A percentile compares a stretch with the other conserved stretches of the same genome.
Conservation (phyloP, 2,888 invertebrate genomes). For the Agapostemon virescens region DNA sequence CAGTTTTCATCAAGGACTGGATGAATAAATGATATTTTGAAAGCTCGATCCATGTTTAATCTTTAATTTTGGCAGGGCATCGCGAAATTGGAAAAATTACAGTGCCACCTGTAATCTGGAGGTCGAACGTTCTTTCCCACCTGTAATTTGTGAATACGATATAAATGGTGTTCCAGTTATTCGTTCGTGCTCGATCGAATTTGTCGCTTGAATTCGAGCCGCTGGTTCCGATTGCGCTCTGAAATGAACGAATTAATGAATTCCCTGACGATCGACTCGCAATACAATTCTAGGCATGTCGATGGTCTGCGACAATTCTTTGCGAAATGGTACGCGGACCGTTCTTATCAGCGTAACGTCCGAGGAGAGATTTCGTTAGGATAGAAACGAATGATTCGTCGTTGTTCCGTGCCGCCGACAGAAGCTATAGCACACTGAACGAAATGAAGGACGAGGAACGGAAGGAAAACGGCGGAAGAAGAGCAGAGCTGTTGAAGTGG, state of each 20-base stretch:
- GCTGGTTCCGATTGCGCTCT: constrained; percentile 5
- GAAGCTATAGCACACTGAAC: constrained; percentile 25
- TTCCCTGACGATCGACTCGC: background rate
- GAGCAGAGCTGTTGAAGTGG: background rate
- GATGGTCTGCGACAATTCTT: constrained; percentile 27
- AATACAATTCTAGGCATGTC: background rate
- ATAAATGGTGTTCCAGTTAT: constrained; percentile 2
- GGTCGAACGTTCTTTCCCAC: background rate
- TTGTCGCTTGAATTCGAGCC: background rate
- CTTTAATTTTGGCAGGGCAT: background rate
- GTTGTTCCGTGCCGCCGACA: constrained; percentile 39
- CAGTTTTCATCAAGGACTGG: background rate
- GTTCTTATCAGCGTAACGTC: background rate
- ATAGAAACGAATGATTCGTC: background rate
- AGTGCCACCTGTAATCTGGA: constrained; percentile 7
- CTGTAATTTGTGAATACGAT: constrained; percentile 20
- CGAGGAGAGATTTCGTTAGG: background rate
- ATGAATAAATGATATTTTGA: background rate
- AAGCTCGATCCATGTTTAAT: background rate
- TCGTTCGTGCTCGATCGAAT: constrained; percentile 24
- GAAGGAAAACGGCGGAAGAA: constrained; percentile 17
- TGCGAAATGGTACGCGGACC: background rate
- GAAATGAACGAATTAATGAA: constrained; percentile 25
- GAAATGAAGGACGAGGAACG: background rate
- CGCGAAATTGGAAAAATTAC: constrained; percentile 1